Evolutionary conservation across 2,888 invertebrate genomes (phyloP), one percentile per base, ranked within the genome.

Genomic region (Aleiodes leptofemur): DNA sequence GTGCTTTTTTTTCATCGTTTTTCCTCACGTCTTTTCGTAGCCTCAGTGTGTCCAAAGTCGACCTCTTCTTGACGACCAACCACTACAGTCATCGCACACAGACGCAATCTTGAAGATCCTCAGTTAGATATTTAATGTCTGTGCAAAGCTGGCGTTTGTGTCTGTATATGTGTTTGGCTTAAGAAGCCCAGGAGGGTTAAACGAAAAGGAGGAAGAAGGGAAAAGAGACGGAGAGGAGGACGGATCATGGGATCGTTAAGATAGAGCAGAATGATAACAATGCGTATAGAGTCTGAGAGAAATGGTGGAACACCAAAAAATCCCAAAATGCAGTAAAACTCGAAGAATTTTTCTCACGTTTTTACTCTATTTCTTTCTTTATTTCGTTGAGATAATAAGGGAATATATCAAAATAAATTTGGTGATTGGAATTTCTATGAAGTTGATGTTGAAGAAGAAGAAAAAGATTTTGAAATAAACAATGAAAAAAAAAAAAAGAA

Each of bases 211-310:
- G 79, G 83, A 82, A 80, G 83, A 83, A 81, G 82, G 81, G 81
- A 80, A 82, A 81, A 81, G 82, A 61, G 73, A 73, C 66, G 76
- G 68, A 68, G 51, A 77, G 80, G 80, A 82, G 81, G 84, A 86
- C 83, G 83, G 83, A 83, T 85, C 83, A 43, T 82, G 80, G 83
- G 81, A 80, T 85, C 85, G 85, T 84, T 85, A 83, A 86, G 86
- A 86, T 84, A 83, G 80, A 84, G 81, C 79, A 76, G 73, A 8
- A 77, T 78, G 86, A 86, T 86, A 85, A 75, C 79, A 53, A 59
- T 43, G 34, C 64, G 43, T 43, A 11, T 43, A 43, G 43, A 43
- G 11, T 43, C 9, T 7, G 43, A 9, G 43, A 43, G 4, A 43
- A 43, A 43, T 56, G 50, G 57, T 56, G 74, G 69, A 76, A 77